Evolutionary conservation across 2,113 vertebrate genomes (phyloP).

Genomic region (Etheostoma cragini): DNA sequence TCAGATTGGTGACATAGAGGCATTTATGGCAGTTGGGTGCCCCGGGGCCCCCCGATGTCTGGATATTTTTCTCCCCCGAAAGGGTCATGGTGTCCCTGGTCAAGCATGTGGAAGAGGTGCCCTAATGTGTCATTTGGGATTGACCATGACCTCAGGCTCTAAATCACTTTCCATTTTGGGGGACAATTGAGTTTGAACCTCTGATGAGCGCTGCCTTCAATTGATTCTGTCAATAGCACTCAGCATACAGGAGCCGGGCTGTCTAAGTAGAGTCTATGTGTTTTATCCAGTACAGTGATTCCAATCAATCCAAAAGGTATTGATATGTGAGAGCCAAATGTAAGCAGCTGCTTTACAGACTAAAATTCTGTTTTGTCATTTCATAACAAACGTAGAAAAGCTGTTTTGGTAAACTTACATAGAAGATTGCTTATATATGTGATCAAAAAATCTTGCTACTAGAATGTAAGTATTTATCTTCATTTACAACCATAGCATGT

Average conservation of each 20-base stretch:
- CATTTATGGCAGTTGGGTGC: constrained; percentile 55
- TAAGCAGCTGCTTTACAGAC: neutral
- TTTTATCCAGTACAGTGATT: constrained; percentile 31
- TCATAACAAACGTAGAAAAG: neutral
- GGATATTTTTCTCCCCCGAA: constrained; percentile 53
- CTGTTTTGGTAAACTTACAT: neutral
- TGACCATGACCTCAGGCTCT: constrained; percentile 68
- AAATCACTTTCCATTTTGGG: constrained; percentile 77
- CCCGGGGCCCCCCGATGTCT: constrained; percentile 41
- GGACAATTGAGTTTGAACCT: constrained; percentile 71
- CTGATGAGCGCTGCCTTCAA: constrained; percentile 45
- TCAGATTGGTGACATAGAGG: constrained; percentile 58
- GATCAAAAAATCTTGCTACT: neutral
- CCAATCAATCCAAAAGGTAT: constrained; percentile 13
- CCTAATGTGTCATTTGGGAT: constrained; percentile 73
- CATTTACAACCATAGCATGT: neutral
- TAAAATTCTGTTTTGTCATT: neutral
- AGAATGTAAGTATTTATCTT: neutral
- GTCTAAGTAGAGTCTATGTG: constrained; percentile 41
- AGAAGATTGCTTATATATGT: neutral
- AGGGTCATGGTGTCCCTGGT: constrained; percentile 62
- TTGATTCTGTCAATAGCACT: constrained; percentile 69
- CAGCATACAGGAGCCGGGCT: constrained; percentile 35
- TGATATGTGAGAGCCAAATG: constrained; percentile 35
- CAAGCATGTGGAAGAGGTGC: constrained; percentile 28